These are phyloP conservation scores for Perccottus glenii DNA, from an alignment of 2,113 vertebrate species.

Conservation along the genomic window DNA sequence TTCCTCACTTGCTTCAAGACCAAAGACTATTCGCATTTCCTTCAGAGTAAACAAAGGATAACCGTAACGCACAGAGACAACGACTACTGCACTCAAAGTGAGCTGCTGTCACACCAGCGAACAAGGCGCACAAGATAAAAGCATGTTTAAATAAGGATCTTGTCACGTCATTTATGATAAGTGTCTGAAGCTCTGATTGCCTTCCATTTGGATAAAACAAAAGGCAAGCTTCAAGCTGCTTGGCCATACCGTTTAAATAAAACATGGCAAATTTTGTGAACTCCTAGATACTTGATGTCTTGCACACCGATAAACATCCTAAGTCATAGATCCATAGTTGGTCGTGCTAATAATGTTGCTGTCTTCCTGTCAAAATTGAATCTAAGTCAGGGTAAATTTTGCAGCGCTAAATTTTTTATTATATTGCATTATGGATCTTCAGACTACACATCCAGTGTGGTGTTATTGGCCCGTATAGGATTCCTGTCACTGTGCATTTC, in stretches of 20 bases:
- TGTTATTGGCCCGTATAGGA: conserved; percentile 17
- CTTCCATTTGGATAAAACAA: conserved; percentile 11
- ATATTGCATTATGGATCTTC: conserved; percentile 10
- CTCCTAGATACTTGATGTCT: conserved; percentile 5
- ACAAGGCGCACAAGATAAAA: conserved; percentile 33
- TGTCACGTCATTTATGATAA: conserved; percentile 29
- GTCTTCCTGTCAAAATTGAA: background rate
- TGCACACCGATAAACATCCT: conserved; percentile 1
- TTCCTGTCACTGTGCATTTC: conserved; percentile 11
- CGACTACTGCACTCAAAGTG: conserved; percentile 16
- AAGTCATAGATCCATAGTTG: background rate
- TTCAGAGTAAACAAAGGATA: conserved; percentile 36
- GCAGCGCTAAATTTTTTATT: conserved; percentile 2
- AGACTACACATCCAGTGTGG: background rate
- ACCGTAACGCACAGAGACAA: conserved; percentile 12
- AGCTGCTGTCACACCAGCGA: conserved; percentile 26
- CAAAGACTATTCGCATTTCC: background rate
- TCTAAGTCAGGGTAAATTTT: background rate
- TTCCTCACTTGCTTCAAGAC: conserved; percentile 8
- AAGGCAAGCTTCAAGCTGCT: conserved; percentile 28
- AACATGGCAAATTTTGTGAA: conserved; percentile 51
- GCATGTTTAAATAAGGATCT: conserved; percentile 38
- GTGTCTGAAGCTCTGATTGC: conserved; percentile 25
- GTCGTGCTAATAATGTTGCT: background rate
- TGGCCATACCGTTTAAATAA: conserved; percentile 25